phyloP scores from a whole-genome alignment of 2,113 vertebrate genomes.

The Aphelocoma coerulescens region DNA sequence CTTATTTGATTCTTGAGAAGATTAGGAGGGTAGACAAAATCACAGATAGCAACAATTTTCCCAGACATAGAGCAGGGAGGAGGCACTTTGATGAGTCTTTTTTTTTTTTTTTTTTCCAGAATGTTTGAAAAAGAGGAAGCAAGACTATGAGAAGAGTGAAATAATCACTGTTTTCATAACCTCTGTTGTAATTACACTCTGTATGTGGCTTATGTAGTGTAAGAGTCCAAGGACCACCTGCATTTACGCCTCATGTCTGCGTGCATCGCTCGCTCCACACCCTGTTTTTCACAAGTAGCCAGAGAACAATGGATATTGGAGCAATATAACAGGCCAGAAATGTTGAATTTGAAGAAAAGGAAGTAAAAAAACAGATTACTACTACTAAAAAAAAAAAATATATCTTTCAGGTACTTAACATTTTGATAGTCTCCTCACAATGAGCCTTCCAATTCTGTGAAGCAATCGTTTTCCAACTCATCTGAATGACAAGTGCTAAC shows the following conservation, averaged over 20 bases:
- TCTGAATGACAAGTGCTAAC: neutral
- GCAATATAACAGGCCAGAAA: neutral
- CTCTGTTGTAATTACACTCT: neutral
- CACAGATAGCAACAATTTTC: neutral
- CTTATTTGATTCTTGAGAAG: neutral
- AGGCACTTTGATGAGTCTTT: neutral
- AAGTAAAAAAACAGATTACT: neutral
- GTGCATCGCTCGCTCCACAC: neutral
- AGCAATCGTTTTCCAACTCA: neutral
- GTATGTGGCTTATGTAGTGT: neutral
- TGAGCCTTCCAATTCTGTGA: neutral
- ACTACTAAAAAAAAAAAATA: neutral
- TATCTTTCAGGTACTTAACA: neutral
- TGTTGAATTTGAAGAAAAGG: neutral
- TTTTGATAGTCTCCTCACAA: neutral
- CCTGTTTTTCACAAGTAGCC: neutral
- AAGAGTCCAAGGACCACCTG: neutral
- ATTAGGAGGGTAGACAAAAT: neutral
- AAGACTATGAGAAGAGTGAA: neutral
- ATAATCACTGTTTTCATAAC: neutral
- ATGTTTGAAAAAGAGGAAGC: neutral
- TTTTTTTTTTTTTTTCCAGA: neutral
- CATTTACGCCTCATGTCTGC: rapidly evolving
- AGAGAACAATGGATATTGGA: neutral
- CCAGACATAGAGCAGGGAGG: neutral